Evolutionary conservation across 1,140 invertebrate species (phyloP).

Genomic region (Pinna nobilis): DNA sequence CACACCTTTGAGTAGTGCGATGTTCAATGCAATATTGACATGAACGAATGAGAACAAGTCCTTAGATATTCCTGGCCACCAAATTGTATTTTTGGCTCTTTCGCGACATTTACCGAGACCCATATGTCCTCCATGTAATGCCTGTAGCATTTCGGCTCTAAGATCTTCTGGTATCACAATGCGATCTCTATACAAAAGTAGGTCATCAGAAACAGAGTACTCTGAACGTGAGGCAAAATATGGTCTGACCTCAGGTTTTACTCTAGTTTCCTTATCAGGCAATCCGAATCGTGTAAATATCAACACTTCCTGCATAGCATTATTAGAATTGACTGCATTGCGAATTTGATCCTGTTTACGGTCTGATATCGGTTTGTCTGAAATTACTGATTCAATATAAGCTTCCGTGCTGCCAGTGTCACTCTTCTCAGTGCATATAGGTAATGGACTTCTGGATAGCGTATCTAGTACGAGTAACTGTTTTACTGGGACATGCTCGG

Average conservation of each 20-base stretch:
- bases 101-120: constrained; percentile 27
- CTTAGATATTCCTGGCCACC: constrained; percentile 35
- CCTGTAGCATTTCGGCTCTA: constrained; percentile 10
- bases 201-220: constrained; percentile 9
- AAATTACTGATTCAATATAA: neutral
- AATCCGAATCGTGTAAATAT: neutral
- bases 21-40: constrained; percentile 34
- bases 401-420: neutral
- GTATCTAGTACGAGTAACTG: constrained; percentile 35
- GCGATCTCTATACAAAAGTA: constrained; percentile 17
- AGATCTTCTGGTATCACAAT: constrained; percentile 39
- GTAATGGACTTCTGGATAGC: constrained; percentile 52
- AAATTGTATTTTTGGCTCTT: constrained; percentile 13
- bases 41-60: constrained; percentile 13
- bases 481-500: constrained; percentile 44
- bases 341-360: neutral
- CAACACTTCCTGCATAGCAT: neutral
- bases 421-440: constrained; percentile 61
- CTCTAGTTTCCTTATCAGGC: neutral
- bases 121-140: constrained; percentile 36
- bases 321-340: neutral
- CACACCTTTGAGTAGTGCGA: constrained; percentile 8
- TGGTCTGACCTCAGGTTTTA: neutral
- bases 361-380: neutral
- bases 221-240: constrained; percentile 10